Percentiles rank a stretch among this genome's conserved stretches.
Conservation (phyloP, 1,140 invertebrate species). For the Teleogryllus occipitalis region DNA sequence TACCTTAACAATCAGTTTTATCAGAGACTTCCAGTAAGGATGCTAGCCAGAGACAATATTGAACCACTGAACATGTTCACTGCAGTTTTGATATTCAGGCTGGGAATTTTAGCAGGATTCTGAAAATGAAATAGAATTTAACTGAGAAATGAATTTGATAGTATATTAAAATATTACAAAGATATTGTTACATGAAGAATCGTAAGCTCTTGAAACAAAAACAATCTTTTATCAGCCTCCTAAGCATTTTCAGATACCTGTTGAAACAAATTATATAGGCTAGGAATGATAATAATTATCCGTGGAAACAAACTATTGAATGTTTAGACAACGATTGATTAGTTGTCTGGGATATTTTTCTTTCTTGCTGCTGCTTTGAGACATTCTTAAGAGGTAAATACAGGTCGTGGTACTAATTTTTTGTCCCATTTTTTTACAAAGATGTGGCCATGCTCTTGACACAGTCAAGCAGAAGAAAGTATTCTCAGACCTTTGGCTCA, state of each 20-base stretch:
- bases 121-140: not conserved
- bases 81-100: not conserved
- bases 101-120: not conserved
- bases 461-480: not conserved
- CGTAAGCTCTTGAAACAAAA: too few species aligned
- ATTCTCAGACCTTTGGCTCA: constrained; percentile 3
- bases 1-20: not conserved
- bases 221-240: not conserved
- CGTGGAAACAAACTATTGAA: not conserved
- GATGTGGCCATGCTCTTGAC: too few species aligned
- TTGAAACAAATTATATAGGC: not conserved
- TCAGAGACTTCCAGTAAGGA: not conserved
- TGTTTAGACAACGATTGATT: not conserved
- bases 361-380: not conserved
- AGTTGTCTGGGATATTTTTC: not conserved
- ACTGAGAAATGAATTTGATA: not conserved
- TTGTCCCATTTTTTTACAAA: not conserved
- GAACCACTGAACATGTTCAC: constrained; percentile 3
- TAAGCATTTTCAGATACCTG: not conserved
- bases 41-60: not conserved
- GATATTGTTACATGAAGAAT: not conserved
- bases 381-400: not conserved
- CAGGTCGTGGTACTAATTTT: not conserved
- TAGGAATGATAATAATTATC: not conserved
- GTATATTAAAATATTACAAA: not conserved